Evolutionary conservation across 2,888 invertebrate genomes (phyloP).

Genomic region (Sesamia inferens): DNA sequence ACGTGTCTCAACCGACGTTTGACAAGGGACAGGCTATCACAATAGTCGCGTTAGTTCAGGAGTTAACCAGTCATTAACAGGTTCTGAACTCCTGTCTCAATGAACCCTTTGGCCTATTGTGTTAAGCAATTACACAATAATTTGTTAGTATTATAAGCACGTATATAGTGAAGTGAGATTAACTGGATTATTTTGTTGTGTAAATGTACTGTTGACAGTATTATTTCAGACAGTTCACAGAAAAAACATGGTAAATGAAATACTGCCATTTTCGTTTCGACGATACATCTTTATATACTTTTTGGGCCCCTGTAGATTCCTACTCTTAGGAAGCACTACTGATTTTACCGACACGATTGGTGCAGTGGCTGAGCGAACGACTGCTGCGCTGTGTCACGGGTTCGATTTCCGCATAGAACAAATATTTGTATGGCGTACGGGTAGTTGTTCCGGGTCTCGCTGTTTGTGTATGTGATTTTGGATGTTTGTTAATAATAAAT

Average conservation of each 20-base stretch:
- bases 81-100: slow-evolving; percentile 3
- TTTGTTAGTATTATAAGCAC: slow-evolving; percentile 3
- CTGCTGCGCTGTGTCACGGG: too few relatives aligned
- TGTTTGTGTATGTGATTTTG: too few relatives aligned
- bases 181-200: slow-evolving; percentile 3
- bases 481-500: too few relatives aligned
- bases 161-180: neutral
- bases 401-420: too few relatives aligned
- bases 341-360: too few relatives aligned
- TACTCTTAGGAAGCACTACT: neutral
- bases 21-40: slow-evolving; percentile 31
- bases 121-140: slow-evolving; percentile 13
- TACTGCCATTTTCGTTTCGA: neutral
- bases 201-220: neutral
- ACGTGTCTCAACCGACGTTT: slow-evolving; percentile 8
- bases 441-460: too few relatives aligned
- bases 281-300: neutral
- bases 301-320: neutral
- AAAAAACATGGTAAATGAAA: neutral
- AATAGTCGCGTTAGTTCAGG: slow-evolving; percentile 19
- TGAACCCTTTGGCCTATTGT: slow-evolving; percentile 37
- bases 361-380: too few relatives aligned
- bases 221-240: neutral
- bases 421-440: too few relatives aligned
- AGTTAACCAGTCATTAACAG: slow-evolving; percentile 17